Evolutionary conservation across 1,140 invertebrate species (phyloP).

Genomic region (Alviniconcha marisindica): DNA sequence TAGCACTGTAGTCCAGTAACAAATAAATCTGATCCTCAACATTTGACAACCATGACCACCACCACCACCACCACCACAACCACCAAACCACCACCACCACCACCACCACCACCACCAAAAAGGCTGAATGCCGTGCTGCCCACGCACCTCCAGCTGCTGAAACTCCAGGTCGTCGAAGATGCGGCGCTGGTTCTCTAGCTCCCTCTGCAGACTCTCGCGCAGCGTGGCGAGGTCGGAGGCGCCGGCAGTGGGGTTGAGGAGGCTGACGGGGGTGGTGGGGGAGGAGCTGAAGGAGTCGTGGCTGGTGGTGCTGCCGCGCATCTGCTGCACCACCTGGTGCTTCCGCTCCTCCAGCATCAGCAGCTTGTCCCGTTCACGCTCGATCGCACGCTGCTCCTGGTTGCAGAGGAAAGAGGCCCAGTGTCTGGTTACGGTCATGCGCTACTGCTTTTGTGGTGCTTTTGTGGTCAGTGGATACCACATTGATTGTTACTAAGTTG

Average conservation of each 20-base stretch:
- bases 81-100: no score
- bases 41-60: no score
- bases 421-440: no score
- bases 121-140: no score
- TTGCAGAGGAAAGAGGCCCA: constrained; percentile 40
- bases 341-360: constrained; percentile 82
- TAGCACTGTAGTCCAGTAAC: no score
- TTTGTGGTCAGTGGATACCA: no score
- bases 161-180: constrained; percentile 95
- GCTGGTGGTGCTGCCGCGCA: constrained; percentile 66
- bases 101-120: neutral
- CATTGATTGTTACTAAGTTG: no score
- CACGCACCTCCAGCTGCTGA: constrained; percentile 87
- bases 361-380: constrained; percentile 83
- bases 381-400: constrained; percentile 83
- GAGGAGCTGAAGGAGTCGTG: constrained; percentile 28
- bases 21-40: no score
- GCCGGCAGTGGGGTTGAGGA: constrained; percentile 1
- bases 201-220: constrained; percentile 79
- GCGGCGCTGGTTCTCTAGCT: constrained; percentile 79
- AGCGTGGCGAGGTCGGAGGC: constrained; percentile 70
- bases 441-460: no score
- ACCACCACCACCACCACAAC: no score
- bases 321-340: constrained; percentile 78
- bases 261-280: constrained; percentile 22